A percentile compares a stretch with the other conserved stretches of the same genome.
phyloP scores from a whole-genome alignment of 2,797 vertebrate genomes.

The Myiotriccus ornatus region DNA sequence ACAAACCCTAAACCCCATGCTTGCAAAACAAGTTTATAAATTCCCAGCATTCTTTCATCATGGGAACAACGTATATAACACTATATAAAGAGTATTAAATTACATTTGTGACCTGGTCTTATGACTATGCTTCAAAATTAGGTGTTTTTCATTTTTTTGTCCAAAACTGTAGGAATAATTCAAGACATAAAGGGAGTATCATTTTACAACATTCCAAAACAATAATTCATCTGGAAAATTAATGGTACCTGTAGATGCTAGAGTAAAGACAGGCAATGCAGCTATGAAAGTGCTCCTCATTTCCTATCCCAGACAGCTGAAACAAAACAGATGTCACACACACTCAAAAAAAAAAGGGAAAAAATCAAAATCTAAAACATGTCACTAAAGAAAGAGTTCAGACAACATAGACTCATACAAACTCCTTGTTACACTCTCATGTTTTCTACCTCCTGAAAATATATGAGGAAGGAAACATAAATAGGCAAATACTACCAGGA shows the following conservation, averaged over 20 bases:
- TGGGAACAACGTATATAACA: constrained; percentile 2
- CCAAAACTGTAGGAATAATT: constrained; percentile 7
- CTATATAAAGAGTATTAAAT: constrained; percentile 3
- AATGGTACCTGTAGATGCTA: neutral
- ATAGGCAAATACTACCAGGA: neutral
- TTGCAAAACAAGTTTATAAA: neutral
- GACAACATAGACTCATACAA: neutral
- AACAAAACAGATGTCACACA: constrained; percentile 47
- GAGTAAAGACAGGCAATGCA: neutral
- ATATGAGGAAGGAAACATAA: neutral
- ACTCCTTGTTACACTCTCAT: neutral
- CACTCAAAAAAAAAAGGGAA: neutral
- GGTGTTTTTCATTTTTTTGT: constrained; percentile 32
- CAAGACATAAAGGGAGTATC: constrained; percentile 44
- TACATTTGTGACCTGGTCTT: constrained; percentile 12
- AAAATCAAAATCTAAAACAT: neutral
- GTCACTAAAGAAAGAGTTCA: neutral
- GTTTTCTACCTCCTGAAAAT: neutral
- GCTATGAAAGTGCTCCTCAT: constrained; percentile 25
- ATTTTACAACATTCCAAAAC: constrained; percentile 47
- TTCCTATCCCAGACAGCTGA: constrained; percentile 48
- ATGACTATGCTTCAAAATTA: constrained; percentile 15
- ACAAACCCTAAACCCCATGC: neutral
- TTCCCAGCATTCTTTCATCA: constrained; percentile 44
- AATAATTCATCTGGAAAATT: constrained; percentile 32